Evolutionary conservation across 2,888 invertebrate genomes (phyloP).

Genomic region (Coleophora deauratella): DNA sequence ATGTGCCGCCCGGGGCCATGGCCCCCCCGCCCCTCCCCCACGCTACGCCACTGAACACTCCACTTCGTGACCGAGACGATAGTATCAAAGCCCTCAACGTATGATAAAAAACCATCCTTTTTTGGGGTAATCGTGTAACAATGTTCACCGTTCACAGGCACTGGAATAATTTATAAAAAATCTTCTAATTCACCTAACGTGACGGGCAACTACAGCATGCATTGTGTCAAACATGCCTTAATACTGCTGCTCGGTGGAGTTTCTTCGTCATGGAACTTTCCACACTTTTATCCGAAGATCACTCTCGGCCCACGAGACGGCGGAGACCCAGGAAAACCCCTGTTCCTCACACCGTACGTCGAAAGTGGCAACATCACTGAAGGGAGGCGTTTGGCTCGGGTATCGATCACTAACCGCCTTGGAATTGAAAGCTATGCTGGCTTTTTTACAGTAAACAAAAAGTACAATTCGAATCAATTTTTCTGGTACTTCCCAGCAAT

Average conservation of each 20-base stretch:
- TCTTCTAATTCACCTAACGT: no score
- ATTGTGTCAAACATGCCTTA: no score
- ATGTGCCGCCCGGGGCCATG: no score
- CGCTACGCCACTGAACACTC: no score
- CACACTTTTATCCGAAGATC: constrained; percentile 50
- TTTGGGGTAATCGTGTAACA: no score
- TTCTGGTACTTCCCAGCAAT: constrained; percentile 94
- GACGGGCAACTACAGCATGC: no score
- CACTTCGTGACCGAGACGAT: no score
- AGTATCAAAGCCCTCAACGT: no score
- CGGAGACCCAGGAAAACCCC: constrained; percentile 70
- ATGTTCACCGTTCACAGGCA: no score
- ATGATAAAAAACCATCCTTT: no score
- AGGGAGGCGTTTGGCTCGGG: constrained; percentile 72
- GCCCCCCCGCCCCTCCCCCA: no score
- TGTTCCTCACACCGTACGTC: constrained; percentile 84
- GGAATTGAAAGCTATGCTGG: constrained; percentile 83
- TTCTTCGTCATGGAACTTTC: constrained; percentile 15
- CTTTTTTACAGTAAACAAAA: constrained; percentile 87
- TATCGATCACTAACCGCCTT: constrained; percentile 73
- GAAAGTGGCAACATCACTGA: constrained; percentile 80
- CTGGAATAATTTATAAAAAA: no score
- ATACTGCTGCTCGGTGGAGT: neutral
- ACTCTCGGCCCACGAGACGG: constrained; percentile 37
- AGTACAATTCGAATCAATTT: constrained; percentile 86